Conservation (phyloP, 2,797 vertebrate species). For the Sebastes cheni region DNA sequence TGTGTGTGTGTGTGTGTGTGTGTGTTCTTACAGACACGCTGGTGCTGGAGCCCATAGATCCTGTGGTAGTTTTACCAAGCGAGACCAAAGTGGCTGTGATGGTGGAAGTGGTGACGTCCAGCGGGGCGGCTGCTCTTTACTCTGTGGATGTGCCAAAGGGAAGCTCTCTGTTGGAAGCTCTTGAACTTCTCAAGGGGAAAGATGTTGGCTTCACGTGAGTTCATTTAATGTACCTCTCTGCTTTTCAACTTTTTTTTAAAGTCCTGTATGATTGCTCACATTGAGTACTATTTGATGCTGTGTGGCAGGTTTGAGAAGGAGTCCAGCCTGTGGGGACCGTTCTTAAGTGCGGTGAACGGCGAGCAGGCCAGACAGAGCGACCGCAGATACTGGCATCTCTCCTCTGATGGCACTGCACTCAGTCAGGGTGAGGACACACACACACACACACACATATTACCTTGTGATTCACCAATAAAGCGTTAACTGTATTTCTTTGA, state of each 20-base stretch:
- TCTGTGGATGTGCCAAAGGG: conserved; percentile 62
- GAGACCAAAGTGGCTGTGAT: conserved; percentile 44
- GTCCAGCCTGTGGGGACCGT: conserved; percentile 86
- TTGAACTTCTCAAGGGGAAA: conserved; percentile 72
- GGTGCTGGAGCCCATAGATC: conserved; percentile 50
- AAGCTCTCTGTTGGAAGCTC: conserved; percentile 82
- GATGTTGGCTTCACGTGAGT: conserved; percentile 78
- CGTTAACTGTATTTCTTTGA: background rate
- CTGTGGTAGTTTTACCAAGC: conserved; percentile 27
- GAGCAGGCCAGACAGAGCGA: conserved; percentile 80
- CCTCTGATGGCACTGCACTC: conserved; percentile 76
- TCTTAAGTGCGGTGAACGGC: conserved; percentile 85
- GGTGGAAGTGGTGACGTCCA: conserved; percentile 79
- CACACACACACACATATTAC: background rate
- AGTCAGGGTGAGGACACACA: conserved; percentile 75
- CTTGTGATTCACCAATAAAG: background rate
- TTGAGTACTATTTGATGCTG: background rate
- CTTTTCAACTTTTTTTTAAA: background rate
- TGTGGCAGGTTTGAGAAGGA: conserved; percentile 84
- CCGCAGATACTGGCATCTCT: conserved; percentile 88
- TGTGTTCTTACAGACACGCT: conserved; percentile 74
- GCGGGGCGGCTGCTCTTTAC: conserved; percentile 52
- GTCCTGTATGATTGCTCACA: background rate
- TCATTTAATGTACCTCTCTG: background rate
- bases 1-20: background rate